Base-by-base conservation (phyloP, 1,140 invertebrate species). In the Diuraphis noxia region DNA sequence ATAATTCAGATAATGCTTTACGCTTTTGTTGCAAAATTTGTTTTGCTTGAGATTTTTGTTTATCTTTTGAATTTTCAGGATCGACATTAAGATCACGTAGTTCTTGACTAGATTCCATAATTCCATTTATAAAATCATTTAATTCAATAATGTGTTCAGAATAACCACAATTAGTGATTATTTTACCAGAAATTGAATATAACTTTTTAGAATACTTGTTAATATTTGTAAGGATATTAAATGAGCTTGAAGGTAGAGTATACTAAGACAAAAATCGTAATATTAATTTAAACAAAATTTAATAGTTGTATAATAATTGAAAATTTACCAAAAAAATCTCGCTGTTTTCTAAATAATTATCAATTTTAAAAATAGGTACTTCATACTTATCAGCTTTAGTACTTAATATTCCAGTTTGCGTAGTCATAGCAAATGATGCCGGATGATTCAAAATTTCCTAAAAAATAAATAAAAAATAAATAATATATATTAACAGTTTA, bases 1-100 rank as follows among this genome's bases (percentile, higher is more conserved):
- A 99, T 40, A 98, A 94, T 94, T 98, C 97, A 1, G 96, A 95
- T 0, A 99, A 93, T 10, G 96, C 96, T 94, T 97, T 96, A 49
- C 97, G 96, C 93, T 98, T 98, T 92, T 97, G 96, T 92, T 97
- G 96, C 1, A 98, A 94, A 63, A 98, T 96, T 93, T 95, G 96
- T 93, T 97, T 97, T 0, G 97, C 97, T 93, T 97, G 96, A 7
- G 96, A 95, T 93, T 96, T 96, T 94, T 98, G 97, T 93, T 96
- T 98, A 92, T 94, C 95, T 95, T 96, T 97, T 93, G 94, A 95
- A 94, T 94, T 93, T 92, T 93, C 95, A 92, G 94, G 93, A 92
- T 96, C 95, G 5, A 96, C 94, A 95, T 96, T 93, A 86, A 93
- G 93, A 91, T 92, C 43, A 52, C 34, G 77, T 25, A 91, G 30